Base-by-base conservation (phyloP, 2,797 vertebrate genomes). In the Myioborus melanocephalus region DNA sequence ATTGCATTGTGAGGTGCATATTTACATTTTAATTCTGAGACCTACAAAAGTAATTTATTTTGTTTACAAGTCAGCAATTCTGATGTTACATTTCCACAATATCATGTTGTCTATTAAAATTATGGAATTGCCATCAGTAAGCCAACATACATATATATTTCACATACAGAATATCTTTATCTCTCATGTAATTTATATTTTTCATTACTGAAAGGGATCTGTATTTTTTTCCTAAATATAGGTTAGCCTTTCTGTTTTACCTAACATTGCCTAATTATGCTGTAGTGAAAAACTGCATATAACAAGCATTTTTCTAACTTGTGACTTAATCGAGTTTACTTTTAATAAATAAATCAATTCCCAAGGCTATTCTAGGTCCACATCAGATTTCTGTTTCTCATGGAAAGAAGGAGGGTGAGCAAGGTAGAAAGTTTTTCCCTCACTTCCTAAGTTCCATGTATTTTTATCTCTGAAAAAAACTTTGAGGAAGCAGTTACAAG, bases 381-480 rank as follows among this genome's bases (percentile, higher is more conserved):
- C 7, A 41, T 11, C 26, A 68, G 46, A n/a, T 66, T 91, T 88
- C 65, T 86, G 4, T 24, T 80, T 81, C 34, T 87, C 4, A 0
- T 21, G 14, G 30, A 55, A 61, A 71, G 53, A 46, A 75, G 22
- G 19, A 7, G 3, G 3, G 0, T 21, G 2, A 12, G 18, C 0
- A 3, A 6, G 4, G 17, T 9, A 8, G 19, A 35, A 63, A 19
- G 28, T 16, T n/a, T 84, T 75, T 53, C 18, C 12, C 6, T 37
- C 5, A 5, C 32, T 69, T 85, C 2, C 8, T 41, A 27, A 80
- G 44, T 73, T 82, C 32, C 30, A 26, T 32, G 5, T 75, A 69
- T 61, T 70, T 80, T 80, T 63, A 5, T 34, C 19, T 77, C 20
- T 70, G 34, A 43, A 77, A 76, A 57, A 50, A 32, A 3, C 2